A percentile compares a stretch with the other conserved stretches of the same genome.
These are phyloP conservation scores for Chrysogorgia sp. DNA, from an alignment of 92 coral and sea anemone genomes.

Conservation along the genomic window DNA sequence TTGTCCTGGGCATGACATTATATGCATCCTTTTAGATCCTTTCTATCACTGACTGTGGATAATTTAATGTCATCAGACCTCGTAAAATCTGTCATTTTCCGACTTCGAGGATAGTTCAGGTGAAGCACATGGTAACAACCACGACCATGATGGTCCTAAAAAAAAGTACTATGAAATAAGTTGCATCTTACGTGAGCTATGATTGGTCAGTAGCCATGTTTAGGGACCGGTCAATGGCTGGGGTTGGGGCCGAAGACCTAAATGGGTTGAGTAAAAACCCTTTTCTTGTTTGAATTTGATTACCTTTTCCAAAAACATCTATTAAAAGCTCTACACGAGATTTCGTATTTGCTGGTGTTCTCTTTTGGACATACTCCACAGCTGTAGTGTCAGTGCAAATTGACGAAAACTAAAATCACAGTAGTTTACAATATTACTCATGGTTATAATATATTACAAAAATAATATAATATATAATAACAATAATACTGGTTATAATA, in stretches of 20 bases:
- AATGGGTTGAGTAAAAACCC: too few relatives aligned
- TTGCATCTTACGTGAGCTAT: too few relatives aligned
- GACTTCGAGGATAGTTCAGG: constrained; percentile 9
- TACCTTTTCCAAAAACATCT: constrained; percentile 98
- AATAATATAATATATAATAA: too few relatives aligned
- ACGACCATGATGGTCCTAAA: constrained; percentile 17
- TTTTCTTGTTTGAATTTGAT: too few relatives aligned
- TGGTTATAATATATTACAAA: background rate
- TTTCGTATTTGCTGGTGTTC: constrained; percentile 69
- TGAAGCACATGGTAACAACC: constrained; percentile 32
- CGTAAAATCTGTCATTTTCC: constrained; percentile 7
- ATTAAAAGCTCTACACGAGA: constrained; percentile 81
- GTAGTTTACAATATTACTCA: background rate
- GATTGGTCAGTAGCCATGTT: too few relatives aligned
- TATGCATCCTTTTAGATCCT: too few relatives aligned
- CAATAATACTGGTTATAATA: too few relatives aligned
- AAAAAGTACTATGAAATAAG: too few relatives aligned
- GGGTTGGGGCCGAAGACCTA: too few relatives aligned
- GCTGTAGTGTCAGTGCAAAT: constrained; percentile 71
- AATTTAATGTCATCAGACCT: background rate
- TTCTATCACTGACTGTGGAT: too few relatives aligned
- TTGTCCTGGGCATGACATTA: too few relatives aligned
- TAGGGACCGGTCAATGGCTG: too few relatives aligned
- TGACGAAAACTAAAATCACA: constrained; percentile 1
- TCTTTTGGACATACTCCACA: constrained; percentile 83